Evolutionary conservation across 1,140 invertebrate species (phyloP).

Genomic region (Lamellibrachia luymesi): DNA sequence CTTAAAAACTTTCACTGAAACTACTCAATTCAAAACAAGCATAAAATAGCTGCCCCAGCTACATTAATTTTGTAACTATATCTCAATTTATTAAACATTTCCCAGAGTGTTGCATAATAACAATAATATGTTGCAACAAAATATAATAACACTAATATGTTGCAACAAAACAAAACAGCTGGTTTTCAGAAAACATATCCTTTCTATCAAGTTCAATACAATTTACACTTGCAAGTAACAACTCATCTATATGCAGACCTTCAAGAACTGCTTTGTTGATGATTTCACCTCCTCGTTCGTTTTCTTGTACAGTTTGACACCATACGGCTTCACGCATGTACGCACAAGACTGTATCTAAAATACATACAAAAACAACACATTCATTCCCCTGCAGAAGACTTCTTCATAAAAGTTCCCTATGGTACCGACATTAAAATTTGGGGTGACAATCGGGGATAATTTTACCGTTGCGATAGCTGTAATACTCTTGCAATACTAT

Average conservation of each 20-base stretch:
- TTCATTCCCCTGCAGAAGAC: neutral
- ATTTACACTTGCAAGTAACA: neutral
- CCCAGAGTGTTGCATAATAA: neutral
- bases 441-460: too few species aligned
- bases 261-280: slow-evolving; percentile 43
- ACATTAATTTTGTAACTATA: neutral
- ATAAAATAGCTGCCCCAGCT: too few species aligned
- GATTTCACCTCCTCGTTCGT: slow-evolving; percentile 59
- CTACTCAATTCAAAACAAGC: too few species aligned
- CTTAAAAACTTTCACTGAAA: too few species aligned
- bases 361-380: neutral
- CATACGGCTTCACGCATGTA: slow-evolving; percentile 50
- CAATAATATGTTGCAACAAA: neutral
- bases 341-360: slow-evolving; percentile 49
- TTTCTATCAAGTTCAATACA: neutral
- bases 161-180: neutral
- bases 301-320: slow-evolving; percentile 56
- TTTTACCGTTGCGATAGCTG: too few species aligned
- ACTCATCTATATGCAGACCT: neutral
- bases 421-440: too few species aligned
- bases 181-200: neutral
- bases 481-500: too few species aligned
- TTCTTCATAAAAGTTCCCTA: neutral
- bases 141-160: neutral
- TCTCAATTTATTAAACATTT: neutral